A percentile compares a stretch with the other conserved stretches of the same genome.
Evolutionary conservation across 2,888 invertebrate genomes (phyloP).

Genomic region (Incurvaria masculella): DNA sequence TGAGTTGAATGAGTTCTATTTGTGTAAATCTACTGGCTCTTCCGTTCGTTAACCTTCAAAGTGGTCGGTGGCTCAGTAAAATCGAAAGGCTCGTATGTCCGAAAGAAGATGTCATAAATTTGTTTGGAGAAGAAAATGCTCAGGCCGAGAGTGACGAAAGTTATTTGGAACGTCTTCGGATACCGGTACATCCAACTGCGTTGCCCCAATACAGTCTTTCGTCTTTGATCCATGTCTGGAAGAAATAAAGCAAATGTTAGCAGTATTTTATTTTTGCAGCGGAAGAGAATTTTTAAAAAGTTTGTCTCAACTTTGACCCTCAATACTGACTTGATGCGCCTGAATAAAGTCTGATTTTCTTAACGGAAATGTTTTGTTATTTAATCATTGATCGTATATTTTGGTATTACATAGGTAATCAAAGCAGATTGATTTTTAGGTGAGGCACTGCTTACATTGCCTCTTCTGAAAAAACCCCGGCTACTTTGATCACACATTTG

Average conservation of each 20-base stretch:
- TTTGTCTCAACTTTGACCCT: too few relatives aligned
- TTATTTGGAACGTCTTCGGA: conserved; percentile 57
- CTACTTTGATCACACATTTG: too few relatives aligned
- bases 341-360: too few relatives aligned
- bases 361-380: too few relatives aligned
- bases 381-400: too few relatives aligned
- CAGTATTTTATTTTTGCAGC: not conserved
- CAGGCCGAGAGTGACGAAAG: conserved; percentile 47
- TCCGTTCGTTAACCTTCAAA: conserved; percentile 11
- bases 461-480: too few relatives aligned
- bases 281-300: too few relatives aligned
- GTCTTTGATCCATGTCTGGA: conserved; percentile 35
- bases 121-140: conserved; percentile 67
- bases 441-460: too few relatives aligned
- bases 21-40: not conserved
- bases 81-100: conserved; percentile 25
- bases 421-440: too few relatives aligned
- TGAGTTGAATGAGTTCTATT: too few relatives aligned
- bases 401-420: too few relatives aligned
- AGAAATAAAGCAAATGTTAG: not conserved
- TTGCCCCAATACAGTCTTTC: conserved; percentile 49
- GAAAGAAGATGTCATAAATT: conserved; percentile 63
- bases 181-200: conserved; percentile 59
- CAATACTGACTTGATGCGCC: too few relatives aligned
- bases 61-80: conserved; percentile 33